Percentiles rank a stretch among this genome's conserved stretches.
Evolutionary conservation across 2,888 invertebrate species (phyloP).

Genomic region (Carpatolechia fugitivella): DNA sequence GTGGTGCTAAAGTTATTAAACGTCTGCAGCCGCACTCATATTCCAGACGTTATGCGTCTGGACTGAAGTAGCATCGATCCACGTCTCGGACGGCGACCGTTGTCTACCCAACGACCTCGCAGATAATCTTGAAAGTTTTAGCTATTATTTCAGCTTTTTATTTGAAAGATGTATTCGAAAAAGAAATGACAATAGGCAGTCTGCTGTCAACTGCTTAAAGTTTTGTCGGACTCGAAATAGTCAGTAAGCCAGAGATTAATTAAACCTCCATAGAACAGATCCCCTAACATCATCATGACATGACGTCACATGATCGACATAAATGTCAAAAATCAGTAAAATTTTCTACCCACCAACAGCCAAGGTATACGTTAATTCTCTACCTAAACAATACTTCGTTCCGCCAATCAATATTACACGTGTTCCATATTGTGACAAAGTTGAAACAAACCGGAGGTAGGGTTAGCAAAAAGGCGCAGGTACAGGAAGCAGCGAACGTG

Average conservation of each 20-base stretch:
- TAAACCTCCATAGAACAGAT: too few relatives aligned
- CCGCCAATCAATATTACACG: slow-evolving; percentile 3
- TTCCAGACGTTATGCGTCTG: neutral
- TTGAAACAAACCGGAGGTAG: slow-evolving; percentile 14
- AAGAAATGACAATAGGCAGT: too few relatives aligned
- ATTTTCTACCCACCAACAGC: too few relatives aligned
- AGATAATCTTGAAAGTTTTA: neutral
- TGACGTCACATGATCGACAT: too few relatives aligned
- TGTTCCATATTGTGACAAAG: slow-evolving; percentile 4
- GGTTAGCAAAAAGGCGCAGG: slow-evolving; percentile 39
- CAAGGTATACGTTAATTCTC: too few relatives aligned
- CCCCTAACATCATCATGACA: too few relatives aligned
- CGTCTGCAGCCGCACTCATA: neutral
- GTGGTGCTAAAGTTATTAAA: neutral
- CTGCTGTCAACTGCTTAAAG: too few relatives aligned
- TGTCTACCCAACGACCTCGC: neutral
- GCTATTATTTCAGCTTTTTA: too few relatives aligned
- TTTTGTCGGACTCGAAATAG: too few relatives aligned
- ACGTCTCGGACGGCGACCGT: neutral
- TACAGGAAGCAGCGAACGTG: slow-evolving; percentile 61
- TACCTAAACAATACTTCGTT: neutral
- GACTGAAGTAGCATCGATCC: neutral
- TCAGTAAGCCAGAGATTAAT: too few relatives aligned
- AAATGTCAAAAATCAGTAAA: too few relatives aligned
- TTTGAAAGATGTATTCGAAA: too few relatives aligned